Evolutionary conservation across 2,113 vertebrate species (phyloP).

Genomic region (Crotalus horridus): DNA sequence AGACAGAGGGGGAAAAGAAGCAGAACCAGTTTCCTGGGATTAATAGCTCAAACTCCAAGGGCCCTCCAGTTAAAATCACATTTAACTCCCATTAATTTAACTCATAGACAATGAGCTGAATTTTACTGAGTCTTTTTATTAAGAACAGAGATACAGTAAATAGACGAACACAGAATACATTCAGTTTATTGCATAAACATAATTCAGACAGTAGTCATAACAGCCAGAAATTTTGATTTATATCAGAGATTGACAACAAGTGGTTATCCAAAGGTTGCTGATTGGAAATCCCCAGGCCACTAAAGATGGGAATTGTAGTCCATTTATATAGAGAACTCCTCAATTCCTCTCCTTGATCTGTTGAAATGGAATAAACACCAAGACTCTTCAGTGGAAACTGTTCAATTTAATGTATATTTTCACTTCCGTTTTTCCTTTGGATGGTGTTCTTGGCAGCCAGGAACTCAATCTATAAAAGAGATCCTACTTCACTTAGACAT

Average conservation of each 20-base stretch:
- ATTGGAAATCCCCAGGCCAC: too few species aligned
- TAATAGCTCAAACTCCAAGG: not conserved
- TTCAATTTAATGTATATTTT: not conserved
- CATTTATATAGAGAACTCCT: too few species aligned
- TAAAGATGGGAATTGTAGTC: not conserved
- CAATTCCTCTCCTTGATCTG: too few species aligned
- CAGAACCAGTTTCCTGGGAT: not conserved
- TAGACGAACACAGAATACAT: not conserved
- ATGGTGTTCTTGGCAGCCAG: not conserved
- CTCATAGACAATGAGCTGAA: not conserved
- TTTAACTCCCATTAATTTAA: not conserved
- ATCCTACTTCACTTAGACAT: not conserved
- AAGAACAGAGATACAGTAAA: not conserved
- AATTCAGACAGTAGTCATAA: not conserved
- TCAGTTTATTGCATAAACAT: not conserved
- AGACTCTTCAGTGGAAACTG: not conserved
- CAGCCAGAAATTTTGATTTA: not conserved
- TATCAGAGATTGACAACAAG: not conserved
- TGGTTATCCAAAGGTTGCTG: too few species aligned
- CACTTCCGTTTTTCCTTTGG: conserved; percentile 8
- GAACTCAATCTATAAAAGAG: conserved; percentile 3
- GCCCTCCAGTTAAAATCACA: not conserved
- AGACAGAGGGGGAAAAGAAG: not conserved
- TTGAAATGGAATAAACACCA: too few species aligned
- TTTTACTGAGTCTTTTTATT: not conserved